Evolutionary conservation across 2,113 vertebrate species (phyloP).

Genomic region (Amazona vittata): DNA sequence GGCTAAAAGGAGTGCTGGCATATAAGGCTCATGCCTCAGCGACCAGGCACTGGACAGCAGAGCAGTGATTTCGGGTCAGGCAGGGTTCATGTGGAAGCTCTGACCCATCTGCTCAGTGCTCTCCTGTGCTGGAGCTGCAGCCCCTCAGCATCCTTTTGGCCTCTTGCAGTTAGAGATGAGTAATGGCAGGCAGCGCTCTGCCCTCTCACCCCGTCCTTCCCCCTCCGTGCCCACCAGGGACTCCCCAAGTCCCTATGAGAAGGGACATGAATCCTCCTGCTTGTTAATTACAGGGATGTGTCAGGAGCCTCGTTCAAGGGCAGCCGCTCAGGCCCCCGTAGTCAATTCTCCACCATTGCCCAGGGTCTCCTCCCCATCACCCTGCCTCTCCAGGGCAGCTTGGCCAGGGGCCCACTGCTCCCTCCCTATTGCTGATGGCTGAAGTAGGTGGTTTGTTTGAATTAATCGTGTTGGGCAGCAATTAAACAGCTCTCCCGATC

Average conservation of each 20-base stretch:
- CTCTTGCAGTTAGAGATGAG: neutral
- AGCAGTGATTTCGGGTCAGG: neutral
- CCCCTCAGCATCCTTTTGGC: neutral
- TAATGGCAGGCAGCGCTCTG: neutral
- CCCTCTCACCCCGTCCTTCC: fast-evolving
- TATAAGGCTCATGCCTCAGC: fast-evolving
- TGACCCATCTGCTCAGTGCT: fast-evolving
- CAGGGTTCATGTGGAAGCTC: neutral
- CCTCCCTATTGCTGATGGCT: neutral
- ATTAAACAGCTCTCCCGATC: neutral
- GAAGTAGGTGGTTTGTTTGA: neutral
- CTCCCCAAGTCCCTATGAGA: neutral
- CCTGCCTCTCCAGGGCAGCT: neutral
- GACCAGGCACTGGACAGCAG: fast-evolving
- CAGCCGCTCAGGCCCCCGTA: neutral
- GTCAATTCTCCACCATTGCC: neutral
- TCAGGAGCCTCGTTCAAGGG: constrained; percentile 3
- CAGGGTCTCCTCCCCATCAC: neutral
- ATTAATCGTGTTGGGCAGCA: neutral
- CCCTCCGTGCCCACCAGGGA: neutral
- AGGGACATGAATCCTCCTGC: constrained; percentile 21
- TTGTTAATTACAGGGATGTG: constrained; percentile 17
- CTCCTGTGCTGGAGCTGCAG: fast-evolving
- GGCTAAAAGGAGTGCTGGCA: neutral
- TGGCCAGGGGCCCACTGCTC: neutral